A percentile compares a stretch with the other conserved stretches of the same genome.
phyloP scores from a whole-genome alignment of 2,113 vertebrate genomes.

The Pedionomus torquatus region DNA sequence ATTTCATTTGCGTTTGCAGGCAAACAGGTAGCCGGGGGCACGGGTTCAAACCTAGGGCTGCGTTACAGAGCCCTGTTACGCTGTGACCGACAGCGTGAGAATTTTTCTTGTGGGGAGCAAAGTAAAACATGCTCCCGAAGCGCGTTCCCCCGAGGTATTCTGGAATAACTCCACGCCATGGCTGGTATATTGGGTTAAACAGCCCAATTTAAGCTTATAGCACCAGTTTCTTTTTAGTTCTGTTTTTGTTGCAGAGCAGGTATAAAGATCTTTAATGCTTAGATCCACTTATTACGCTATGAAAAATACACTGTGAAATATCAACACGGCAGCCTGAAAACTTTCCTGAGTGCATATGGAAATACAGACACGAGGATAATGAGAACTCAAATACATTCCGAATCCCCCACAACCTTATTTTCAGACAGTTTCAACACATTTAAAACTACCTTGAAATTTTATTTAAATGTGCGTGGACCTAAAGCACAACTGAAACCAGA shows the following conservation, averaged over 20 bases:
- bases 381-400: background rate
- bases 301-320: background rate
- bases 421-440: background rate
- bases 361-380: background rate
- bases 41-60: background rate
- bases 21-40: background rate
- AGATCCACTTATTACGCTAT: constrained; percentile 32
- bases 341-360: background rate
- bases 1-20: background rate
- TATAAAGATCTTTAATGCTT: constrained; percentile 67
- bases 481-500: background rate
- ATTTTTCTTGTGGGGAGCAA: constrained; percentile 6
- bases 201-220: background rate
- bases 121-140: constrained; percentile 1
- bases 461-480: background rate
- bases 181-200: constrained; percentile 26
- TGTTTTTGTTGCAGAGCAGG: constrained; percentile 15
- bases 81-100: constrained; percentile 4
- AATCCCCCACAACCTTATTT: background rate
- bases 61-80: background rate
- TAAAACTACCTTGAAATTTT: background rate
- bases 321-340: background rate
- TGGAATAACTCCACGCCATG: constrained; percentile 35
- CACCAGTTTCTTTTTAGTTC: background rate
- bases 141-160: constrained; percentile 6